Conservation (phyloP, 2,113 vertebrate species). For the Centropus bengalensis region DNA sequence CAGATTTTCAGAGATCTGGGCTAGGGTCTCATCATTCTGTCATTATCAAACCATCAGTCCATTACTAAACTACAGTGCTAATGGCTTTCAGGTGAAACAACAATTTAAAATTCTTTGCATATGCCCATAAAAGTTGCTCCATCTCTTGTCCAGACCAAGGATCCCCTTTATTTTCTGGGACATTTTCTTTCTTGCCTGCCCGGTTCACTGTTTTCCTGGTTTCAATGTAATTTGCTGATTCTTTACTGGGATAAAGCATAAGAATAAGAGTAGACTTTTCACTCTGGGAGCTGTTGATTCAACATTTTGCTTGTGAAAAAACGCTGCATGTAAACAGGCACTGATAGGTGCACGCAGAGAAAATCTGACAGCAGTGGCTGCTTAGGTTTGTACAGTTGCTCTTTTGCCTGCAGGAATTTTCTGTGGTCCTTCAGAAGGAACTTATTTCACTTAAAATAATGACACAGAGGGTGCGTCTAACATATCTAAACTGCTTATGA, state of each 20-base stretch:
- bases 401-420: background rate
- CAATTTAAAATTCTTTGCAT: background rate
- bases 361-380: background rate
- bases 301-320: background rate
- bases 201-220: background rate
- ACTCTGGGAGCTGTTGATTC: background rate
- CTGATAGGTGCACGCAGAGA: background rate
- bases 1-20: background rate
- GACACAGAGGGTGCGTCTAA: background rate
- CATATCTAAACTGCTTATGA: background rate
- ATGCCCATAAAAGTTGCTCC: background rate
- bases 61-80: background rate
- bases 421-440: background rate
- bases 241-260: background rate
- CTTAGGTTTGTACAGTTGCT: background rate
- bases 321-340: background rate
- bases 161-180: background rate
- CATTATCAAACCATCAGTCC: background rate
- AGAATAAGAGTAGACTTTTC: background rate
- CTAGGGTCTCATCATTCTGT: slow-evolving; percentile 11
- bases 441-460: background rate
- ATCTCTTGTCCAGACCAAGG: background rate
- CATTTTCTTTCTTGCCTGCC: background rate
- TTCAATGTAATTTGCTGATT: background rate
- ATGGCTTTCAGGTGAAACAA: slow-evolving; percentile 15